Base-by-base conservation (phyloP, 2,797 vertebrate genomes). In the Micropoecilia bifurca region DNA sequence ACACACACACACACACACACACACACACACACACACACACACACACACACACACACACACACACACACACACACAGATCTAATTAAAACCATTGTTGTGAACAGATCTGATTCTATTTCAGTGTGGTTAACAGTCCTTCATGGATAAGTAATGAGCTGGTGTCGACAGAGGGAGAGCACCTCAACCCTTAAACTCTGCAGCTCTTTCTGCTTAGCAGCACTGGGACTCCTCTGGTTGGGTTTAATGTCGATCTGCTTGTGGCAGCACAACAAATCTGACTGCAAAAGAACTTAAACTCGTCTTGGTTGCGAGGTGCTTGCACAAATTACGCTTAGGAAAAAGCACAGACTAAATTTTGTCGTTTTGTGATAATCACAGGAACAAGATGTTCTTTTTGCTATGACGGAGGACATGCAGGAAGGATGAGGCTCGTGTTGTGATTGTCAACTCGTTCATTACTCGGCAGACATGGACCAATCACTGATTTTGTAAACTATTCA, bases 141-240 rank as follows among this genome's bases (percentile, higher is more conserved):
- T 94, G 92, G 93, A 93, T 95, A 94, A 94, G 90, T 95, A 93
- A 95, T 93, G 91, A 93, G 92, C 85, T 91, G 83, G 87, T 90
- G 85, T 83, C 20, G 81, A 88, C 30, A 41, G 85, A 88, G 80
- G 76, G 80, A 91, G 87, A 88, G 80, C 77, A 76, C 85, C 88
- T 90, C 91, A 89, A 75, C 85, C 86, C 90, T 88, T 86, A 85
- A 84, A 87, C 85, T 91, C 83, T 73, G 59, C 86, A 77, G 84
- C 81, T 88, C 76, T 57, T 61, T 76, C 79, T 84, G 78, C 83
- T 72, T 81, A 81, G 85, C 88, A 86, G 85, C 84, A 85, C 79
- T 76, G 76, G 79, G 77, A 85, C 88, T 88, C 86, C 85, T 85
- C 28, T 74, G 77, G 63, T 80, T 80, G 86, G 85, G 89, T 90